Base-by-base conservation (phyloP, 64 coral and sea anemone genomes). In the Actinia tenebrosa region DNA sequence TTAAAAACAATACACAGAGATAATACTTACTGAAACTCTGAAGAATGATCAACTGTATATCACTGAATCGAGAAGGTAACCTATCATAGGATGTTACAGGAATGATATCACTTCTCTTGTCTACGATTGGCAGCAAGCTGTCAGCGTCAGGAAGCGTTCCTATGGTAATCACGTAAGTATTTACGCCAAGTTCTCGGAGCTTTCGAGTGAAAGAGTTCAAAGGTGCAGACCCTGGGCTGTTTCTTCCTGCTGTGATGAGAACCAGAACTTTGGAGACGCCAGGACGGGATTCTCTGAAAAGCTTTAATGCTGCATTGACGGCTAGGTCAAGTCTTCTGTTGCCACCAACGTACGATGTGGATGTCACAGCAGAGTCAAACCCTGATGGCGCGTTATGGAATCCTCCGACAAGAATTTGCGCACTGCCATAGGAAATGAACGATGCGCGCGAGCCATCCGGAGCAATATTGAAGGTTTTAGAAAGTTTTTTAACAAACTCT, bases 241-340 rank as follows among this genome's bases (percentile, higher is more conserved):
- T 88, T 26, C 79, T 87, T 37, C 92, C 92, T 77, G 84, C 54
- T 11, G 88, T 90, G 52, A 94, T 37, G 23, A 94, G 66, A 1
- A 94, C 78, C 11, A 86, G 80, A 60, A 94, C 75, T 79, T 87
- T 94, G 9, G 64, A 72, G 43, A 10, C 83, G 46, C 22, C 72
- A 18, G 83, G 71, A 25, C 53, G 64, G 13, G 83, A 79, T 92
- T 86, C 44, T 37, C 82, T 69, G 0, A 95, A 81, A 15, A 95
- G 55, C 13, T 77, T 44, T 26, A 86, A 83, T 17, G 93, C 93
- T 26, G 90, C 89, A 43, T 86, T 71, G 22, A 95, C 25, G 58
- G 93, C 93, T 62, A 69, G 80, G 47, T 95, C 89, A 13, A 95
- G 83, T 89, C 90, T 89, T n/a, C 89, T 84, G 20, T 79, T 23